Conservation (phyloP, 2,113 vertebrate species). For the Heloderma charlesbogerti region DNA sequence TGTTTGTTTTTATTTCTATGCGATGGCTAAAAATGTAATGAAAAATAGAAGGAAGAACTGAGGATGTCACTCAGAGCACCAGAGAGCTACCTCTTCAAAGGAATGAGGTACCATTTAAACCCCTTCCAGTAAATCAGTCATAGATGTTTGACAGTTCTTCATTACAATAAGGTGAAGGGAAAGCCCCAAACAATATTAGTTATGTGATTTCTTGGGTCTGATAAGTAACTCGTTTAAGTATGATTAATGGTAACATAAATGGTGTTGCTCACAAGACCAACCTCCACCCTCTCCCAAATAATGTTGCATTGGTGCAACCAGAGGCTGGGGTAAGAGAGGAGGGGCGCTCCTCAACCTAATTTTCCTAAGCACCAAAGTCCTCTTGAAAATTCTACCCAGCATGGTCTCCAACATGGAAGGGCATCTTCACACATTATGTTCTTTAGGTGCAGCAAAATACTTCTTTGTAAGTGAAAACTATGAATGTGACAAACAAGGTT, state of each 20-base stretch:
- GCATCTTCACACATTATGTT: background rate
- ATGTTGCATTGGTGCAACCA: background rate
- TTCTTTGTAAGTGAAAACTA: background rate
- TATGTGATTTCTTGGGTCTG: slow-evolving; percentile 64
- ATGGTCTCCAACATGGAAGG: background rate
- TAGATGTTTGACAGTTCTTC: slow-evolving; percentile 60
- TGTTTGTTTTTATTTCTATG: background rate
- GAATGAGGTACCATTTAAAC: slow-evolving; percentile 60
- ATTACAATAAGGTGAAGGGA: slow-evolving; percentile 68
- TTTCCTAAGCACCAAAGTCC: background rate
- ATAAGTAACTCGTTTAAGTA: slow-evolving; percentile 70
- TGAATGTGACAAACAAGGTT: background rate
- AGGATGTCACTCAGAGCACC: slow-evolving; percentile 20
- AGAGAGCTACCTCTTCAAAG: background rate
- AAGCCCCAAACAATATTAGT: slow-evolving; percentile 69
- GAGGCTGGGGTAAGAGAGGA: background rate
- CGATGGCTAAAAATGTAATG: slow-evolving; percentile 24
- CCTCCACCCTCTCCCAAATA: background rate
- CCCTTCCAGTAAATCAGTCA: slow-evolving; percentile 68
- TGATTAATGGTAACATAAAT: slow-evolving; percentile 70
- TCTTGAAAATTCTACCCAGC: background rate
- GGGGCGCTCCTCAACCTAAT: background rate
- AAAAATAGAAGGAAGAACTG: slow-evolving; percentile 31
- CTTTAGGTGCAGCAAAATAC: background rate
- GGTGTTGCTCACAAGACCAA: slow-evolving; percentile 34